Percentiles rank a stretch among this genome's conserved stretches.
Evolutionary conservation across 2,797 vertebrate genomes (phyloP).

Genomic region (Gallirallus australis): DNA sequence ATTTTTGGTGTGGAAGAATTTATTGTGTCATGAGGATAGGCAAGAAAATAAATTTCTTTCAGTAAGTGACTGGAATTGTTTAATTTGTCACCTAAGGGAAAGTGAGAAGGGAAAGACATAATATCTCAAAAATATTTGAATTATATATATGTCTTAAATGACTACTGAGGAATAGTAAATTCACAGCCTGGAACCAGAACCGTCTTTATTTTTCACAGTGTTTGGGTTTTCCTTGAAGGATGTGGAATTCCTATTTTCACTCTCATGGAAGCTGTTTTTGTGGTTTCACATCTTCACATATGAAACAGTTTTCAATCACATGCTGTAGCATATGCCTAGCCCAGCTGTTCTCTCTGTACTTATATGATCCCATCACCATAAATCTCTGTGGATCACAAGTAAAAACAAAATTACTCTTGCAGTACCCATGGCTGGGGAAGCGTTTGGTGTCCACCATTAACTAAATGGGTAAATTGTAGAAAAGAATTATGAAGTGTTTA

Average conservation of each 20-base stretch:
- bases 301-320: constrained; percentile 27
- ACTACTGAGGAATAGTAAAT: not conserved
- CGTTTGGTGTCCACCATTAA: not conserved
- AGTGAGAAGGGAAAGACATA: not conserved
- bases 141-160: not conserved
- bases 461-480: not conserved
- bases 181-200: constrained; percentile 13
- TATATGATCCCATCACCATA: not conserved
- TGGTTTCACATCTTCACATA: not conserved
- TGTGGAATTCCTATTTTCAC: constrained; percentile 12
- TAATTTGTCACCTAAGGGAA: constrained; percentile 11
- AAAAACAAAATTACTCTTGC: not conserved
- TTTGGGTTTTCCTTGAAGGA: constrained; percentile 29
- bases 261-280: constrained; percentile 19
- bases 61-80: not conserved
- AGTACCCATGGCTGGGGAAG: not conserved
- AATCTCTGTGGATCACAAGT: not conserved
- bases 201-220: constrained; percentile 33
- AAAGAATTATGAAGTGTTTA: not conserved
- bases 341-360: constrained; percentile 23
- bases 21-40: not conserved
- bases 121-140: constrained; percentile 8
- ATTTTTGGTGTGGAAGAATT: constrained; percentile 25
- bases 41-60: not conserved
- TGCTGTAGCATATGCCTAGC: constrained; percentile 38